A percentile compares a stretch with the other conserved stretches of the same genome.
Conservation (phyloP, 2,888 invertebrate species). For the Epicampocera succincta region DNA sequence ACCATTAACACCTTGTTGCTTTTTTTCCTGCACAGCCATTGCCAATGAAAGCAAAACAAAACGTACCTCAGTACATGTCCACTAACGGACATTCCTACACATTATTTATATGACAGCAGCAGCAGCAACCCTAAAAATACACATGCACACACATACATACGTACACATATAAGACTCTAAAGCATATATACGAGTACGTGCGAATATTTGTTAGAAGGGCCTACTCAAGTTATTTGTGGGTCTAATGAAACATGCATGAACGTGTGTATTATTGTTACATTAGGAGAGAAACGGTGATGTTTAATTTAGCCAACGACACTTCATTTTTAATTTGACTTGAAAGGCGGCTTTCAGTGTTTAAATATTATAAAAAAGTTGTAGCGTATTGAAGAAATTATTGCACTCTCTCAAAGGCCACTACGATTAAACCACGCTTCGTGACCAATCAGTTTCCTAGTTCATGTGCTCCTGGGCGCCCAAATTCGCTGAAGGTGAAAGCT, state of each 20-base stretch:
- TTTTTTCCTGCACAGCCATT: slow-evolving; percentile 5
- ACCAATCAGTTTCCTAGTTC: too few relatives aligned
- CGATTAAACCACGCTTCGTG: too few relatives aligned
- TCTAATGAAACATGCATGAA: too few relatives aligned
- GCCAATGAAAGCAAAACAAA: not conserved
- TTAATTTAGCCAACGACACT: too few relatives aligned
- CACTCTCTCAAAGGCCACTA: too few relatives aligned
- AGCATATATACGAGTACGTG: too few relatives aligned
- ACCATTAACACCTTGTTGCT: slow-evolving; percentile 57
- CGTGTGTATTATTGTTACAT: not conserved
- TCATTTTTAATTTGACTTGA: too few relatives aligned
- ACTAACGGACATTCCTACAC: not conserved
- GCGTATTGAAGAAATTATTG: too few relatives aligned
- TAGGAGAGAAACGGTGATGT: not conserved
- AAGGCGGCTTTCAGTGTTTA: too few relatives aligned
- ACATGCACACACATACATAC: not conserved
- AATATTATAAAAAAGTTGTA: too few relatives aligned
- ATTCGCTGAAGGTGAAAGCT: too few relatives aligned
- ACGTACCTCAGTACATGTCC: not conserved
- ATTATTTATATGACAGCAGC: slow-evolving; percentile 12
- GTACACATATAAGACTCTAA: not conserved
- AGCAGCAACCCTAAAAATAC: not conserved
- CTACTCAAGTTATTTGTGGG: not conserved
- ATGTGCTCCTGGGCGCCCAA: too few relatives aligned
- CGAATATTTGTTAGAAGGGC: not conserved